Conservation (phyloP, 2,797 vertebrate species). For the Mormyrops boulengeri region DNA sequence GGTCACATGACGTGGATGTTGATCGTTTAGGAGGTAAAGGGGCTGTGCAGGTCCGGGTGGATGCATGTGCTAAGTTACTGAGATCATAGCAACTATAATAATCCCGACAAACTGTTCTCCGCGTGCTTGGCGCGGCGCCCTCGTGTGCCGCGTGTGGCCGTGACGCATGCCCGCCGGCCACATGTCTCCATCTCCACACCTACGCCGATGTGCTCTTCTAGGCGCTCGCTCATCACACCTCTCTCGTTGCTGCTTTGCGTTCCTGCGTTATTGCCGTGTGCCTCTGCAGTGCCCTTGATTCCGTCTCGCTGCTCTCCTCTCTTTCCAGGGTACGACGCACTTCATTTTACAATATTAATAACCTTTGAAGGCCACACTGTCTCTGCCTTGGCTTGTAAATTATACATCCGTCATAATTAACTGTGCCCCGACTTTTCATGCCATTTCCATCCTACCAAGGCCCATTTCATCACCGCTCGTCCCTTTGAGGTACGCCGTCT, state of each 20-base stretch:
- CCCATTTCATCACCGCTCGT: not conserved
- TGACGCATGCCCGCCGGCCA: not conserved
- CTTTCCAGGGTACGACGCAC: not conserved
- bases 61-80: not conserved
- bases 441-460: not conserved
- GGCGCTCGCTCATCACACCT: not conserved
- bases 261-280: not conserved
- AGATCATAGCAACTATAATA: not conserved
- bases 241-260: not conserved
- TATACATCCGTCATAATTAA: conserved; percentile 55
- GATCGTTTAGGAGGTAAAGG: not conserved
- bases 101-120: not conserved
- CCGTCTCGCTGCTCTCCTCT: no score
- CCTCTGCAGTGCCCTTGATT: not conserved
- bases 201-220: not conserved
- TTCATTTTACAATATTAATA: conserved; percentile 10
- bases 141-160: not conserved
- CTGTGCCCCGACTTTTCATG: conserved; percentile 26
- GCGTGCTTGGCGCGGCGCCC: not conserved
- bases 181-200: not conserved
- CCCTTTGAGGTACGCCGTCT: not conserved
- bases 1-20: not conserved
- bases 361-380: not conserved
- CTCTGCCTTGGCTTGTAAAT: conserved; percentile 48
- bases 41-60: not conserved